A percentile compares a stretch with the other conserved stretches of the same genome.
Evolutionary conservation across 2,888 invertebrate species (phyloP).

Genomic region (Nephrotoma flavescens): DNA sequence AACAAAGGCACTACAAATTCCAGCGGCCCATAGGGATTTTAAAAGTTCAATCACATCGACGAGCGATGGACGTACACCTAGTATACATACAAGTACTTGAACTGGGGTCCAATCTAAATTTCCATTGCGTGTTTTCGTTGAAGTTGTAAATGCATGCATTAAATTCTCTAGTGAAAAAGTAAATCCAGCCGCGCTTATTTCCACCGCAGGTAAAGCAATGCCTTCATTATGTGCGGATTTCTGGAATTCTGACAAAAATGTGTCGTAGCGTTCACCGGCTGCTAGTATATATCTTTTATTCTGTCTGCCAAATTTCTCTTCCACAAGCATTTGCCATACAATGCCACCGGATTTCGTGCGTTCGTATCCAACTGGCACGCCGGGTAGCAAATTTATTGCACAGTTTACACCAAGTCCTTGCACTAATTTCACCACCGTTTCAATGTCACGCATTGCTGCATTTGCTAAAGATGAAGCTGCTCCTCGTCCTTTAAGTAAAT

Average conservation of each 20-base stretch:
- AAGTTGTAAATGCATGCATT: conserved; percentile 23
- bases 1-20: conserved; percentile 39
- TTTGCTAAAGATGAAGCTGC: conserved; percentile 45
- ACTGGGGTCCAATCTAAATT: conserved; percentile 30
- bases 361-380: conserved; percentile 36
- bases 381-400: conserved; percentile 24
- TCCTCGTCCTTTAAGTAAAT: conserved; percentile 48
- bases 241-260: conserved; percentile 50
- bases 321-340: conserved; percentile 32
- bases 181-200: conserved; percentile 48
- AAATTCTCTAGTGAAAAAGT: conserved; percentile 65
- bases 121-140: conserved; percentile 32
- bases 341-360: conserved; percentile 34
- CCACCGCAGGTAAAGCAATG: conserved; percentile 5
- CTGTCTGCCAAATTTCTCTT: background rate
- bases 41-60: conserved; percentile 31
- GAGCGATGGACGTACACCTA: conserved; percentile 35
- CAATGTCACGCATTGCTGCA: conserved; percentile 52
- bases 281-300: conserved; percentile 44
- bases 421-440: conserved; percentile 47
- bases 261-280: conserved; percentile 75
- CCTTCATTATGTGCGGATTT: conserved; percentile 27
- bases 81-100: conserved; percentile 47
- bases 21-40: conserved; percentile 49
- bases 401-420: conserved; percentile 53